phyloP scores from a whole-genome alignment of 2,113 vertebrate species.

The Cnemophilus loriae region DNA sequence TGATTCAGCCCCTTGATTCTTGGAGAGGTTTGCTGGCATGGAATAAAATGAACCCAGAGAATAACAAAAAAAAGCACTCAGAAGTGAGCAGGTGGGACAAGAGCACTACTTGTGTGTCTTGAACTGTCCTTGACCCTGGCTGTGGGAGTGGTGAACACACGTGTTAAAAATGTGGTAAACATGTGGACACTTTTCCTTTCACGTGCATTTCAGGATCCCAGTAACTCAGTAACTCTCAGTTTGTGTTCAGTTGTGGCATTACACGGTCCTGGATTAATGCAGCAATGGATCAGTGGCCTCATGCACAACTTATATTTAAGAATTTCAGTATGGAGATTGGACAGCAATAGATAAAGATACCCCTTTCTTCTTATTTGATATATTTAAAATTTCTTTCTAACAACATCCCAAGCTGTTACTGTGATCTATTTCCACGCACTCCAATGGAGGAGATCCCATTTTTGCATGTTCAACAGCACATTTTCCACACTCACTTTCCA shows the following conservation, averaged over 20 bases:
- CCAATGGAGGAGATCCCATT: not conserved
- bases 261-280: not conserved
- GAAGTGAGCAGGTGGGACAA: not conserved
- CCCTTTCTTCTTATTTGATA: not conserved
- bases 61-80: not conserved
- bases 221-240: not conserved
- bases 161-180: not conserved
- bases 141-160: not conserved
- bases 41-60: not conserved
- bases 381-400: not conserved
- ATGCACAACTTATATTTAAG: not conserved
- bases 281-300: not conserved
- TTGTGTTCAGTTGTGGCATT: not conserved
- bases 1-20: constrained; percentile 1
- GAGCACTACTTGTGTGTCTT: not conserved
- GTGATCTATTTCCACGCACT: not conserved
- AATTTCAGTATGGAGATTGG: not conserved
- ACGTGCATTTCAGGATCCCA: not conserved
- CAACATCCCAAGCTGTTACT: not conserved
- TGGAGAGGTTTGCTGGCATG: not conserved
- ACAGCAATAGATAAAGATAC: not conserved
- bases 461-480: not conserved
- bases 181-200: not conserved
- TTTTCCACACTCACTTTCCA: not conserved
- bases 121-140: not conserved